Base-by-base conservation (phyloP, 2,113 vertebrate genomes). In the Cephalopholis sonnerati region DNA sequence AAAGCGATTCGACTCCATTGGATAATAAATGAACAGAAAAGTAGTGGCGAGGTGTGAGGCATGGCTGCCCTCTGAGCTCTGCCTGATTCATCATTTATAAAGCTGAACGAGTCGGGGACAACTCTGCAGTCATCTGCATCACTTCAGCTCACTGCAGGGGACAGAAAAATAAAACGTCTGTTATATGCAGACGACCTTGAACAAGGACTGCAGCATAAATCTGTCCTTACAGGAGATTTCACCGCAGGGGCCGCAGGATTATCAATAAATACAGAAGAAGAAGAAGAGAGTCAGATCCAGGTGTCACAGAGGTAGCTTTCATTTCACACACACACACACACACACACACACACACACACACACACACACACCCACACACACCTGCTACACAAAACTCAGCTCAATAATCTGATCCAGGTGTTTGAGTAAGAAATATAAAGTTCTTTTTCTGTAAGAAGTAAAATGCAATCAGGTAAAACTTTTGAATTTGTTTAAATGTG, bases 71-170 rank as follows among this genome's bases (percentile, higher is more conserved):
- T 80, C 76, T 29, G 12, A 74, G 62, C 51, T 5, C 11, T 11
- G 0, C 50, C 69, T 53, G 81, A 90, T 82, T 57, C 67, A 74
- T 88, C 77, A 58, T 79, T 84, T 55, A 73, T 83, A 16, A 78
- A 71, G 24, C 61, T 11, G 48, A 74, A 50, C 4, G 75, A 82
- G 62, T 58, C 18, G 70, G 29, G 1, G 50, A 62, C 77, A 39
- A 20, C 77, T 53, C 79, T 20, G 76, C 76, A 64, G 81, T 81
- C 74, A 44, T 72, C 70, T 63, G 76, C 76, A 44, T 59, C 27
- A 11, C 51, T 53, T n/a, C 39, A 5, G 46, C 32, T 70, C 82
- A 22, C 85, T 70, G 77, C 81, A 61, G 82, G 82, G 29, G 79
- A 79, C 65, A 0, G 20, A 32, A 63, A 63, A 79, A 81, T 79